Percentiles rank a stretch among this genome's conserved stretches.
phyloP scores from a whole-genome alignment of 1,140 invertebrate species.

The Atta colombica region DNA sequence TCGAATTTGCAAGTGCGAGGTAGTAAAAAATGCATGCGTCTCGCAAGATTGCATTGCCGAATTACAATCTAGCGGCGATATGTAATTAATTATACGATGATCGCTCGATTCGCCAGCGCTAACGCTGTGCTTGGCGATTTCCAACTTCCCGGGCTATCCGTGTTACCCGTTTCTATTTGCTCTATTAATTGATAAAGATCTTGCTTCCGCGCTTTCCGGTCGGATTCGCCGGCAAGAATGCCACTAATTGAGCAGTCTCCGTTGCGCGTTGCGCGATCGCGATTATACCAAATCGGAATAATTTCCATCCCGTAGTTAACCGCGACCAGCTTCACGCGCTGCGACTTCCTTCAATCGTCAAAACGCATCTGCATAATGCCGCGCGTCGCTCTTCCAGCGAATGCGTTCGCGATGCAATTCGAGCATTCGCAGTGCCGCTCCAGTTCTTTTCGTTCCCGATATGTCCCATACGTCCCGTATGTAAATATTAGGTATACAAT shows the following conservation, averaged over 20 bases:
- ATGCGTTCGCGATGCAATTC: neutral
- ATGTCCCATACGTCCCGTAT: neutral
- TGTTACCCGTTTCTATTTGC: conserved; percentile 52
- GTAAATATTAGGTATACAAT: too few species aligned
- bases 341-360: conserved; percentile 38
- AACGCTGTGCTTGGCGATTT: conserved; percentile 13
- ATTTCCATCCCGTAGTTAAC: conserved; percentile 51
- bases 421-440: neutral
- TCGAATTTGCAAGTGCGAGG: neutral
- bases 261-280: conserved; percentile 53
- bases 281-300: conserved; percentile 52
- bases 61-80: neutral
- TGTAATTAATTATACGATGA: conserved; percentile 15
- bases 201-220: conserved; percentile 61
- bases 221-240: conserved; percentile 60
- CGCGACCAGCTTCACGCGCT: conserved; percentile 57
- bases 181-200: conserved; percentile 63
- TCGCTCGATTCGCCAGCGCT: neutral
- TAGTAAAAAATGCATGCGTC: neutral
- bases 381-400: conserved; percentile 24
- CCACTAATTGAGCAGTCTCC: conserved; percentile 61
- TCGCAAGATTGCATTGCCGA: neutral
- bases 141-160: conserved; percentile 38
- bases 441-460: neutral
- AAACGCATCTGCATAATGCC: conserved; percentile 44